A percentile compares a stretch with the other conserved stretches of the same genome.
These are phyloP conservation scores for Hirtodrosophila trivittata DNA, from an alignment of 2,888 invertebrate genomes.

Conservation along the genomic window DNA sequence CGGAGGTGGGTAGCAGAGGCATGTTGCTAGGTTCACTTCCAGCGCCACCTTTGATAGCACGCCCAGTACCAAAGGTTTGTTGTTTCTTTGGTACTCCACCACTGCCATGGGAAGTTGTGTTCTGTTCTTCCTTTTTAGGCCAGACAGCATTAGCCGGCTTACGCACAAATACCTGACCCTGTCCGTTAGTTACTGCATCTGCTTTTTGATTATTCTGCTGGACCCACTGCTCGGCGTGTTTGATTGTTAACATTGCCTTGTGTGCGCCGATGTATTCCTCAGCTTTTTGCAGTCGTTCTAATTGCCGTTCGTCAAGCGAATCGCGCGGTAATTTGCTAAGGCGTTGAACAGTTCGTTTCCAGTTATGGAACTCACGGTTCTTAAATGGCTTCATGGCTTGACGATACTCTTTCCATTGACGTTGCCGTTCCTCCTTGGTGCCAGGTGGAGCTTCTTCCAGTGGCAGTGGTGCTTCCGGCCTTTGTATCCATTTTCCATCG, in stretches of 20 bases:
- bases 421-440: slow-evolving; percentile 69
- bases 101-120: slow-evolving; percentile 23
- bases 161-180: slow-evolving; percentile 60
- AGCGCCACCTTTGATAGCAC: slow-evolving; percentile 63
- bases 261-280: slow-evolving; percentile 68
- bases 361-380: slow-evolving; percentile 78
- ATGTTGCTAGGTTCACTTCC: slow-evolving; percentile 17
- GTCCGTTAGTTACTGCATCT: not conserved
- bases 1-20: slow-evolving; percentile 16
- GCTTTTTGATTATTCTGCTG: slow-evolving; percentile 46
- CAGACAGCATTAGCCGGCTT: slow-evolving; percentile 40
- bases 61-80: slow-evolving; percentile 55
- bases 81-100: slow-evolving; percentile 16
- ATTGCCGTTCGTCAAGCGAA: slow-evolving; percentile 69
- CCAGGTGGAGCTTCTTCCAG: slow-evolving; percentile 63
- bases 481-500: slow-evolving; percentile 67
- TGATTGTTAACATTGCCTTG: slow-evolving; percentile 71
- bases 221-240: slow-evolving; percentile 74
- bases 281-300: slow-evolving; percentile 66
- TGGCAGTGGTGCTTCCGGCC: slow-evolving; percentile 65
- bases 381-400: slow-evolving; percentile 80
- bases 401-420: slow-evolving; percentile 76
- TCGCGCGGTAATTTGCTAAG: slow-evolving; percentile 65
- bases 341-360: slow-evolving; percentile 76
- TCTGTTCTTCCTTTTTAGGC: slow-evolving; percentile 32